Percentiles rank a stretch among this genome's conserved stretches.
phyloP scores from a whole-genome alignment of 1,140 invertebrate species.

The Pseudomyrmex sp. region DNA sequence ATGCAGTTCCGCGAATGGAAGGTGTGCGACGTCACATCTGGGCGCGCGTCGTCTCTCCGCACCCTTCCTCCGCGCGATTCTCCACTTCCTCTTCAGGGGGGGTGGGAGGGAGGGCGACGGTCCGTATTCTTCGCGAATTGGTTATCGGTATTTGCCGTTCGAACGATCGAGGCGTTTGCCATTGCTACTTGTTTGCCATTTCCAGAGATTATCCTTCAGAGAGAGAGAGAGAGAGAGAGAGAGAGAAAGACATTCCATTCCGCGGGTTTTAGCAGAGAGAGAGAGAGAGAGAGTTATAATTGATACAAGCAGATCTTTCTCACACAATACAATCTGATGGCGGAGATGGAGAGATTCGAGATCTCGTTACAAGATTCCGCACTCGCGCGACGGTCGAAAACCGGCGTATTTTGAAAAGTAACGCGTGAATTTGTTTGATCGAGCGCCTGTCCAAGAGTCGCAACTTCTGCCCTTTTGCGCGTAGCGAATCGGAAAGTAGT shows the following conservation, averaged over 20 bases:
- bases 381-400: neutral
- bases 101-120: too few species aligned
- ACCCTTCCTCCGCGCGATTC: constrained; percentile 52
- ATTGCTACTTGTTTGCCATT: constrained; percentile 57
- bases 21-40: constrained; percentile 60
- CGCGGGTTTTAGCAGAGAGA: constrained; percentile 30
- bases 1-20: constrained; percentile 74
- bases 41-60: constrained; percentile 47
- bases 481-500: too few species aligned
- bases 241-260: constrained; percentile 1
- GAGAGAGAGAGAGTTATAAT: constrained; percentile 53
- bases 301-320: constrained; percentile 40
- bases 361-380: neutral
- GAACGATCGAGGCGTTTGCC: constrained; percentile 37
- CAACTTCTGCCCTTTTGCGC: too few species aligned
- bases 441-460: too few species aligned
- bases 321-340: neutral
- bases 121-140: constrained; percentile 75
- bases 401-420: too few species aligned
- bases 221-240: neutral
- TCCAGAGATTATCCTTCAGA: constrained; percentile 56
- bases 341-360: neutral
- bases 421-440: too few species aligned
- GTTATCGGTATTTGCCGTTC: constrained; percentile 75
- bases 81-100: constrained; percentile 58